Base-by-base conservation (phyloP, 2,797 vertebrate species). In the Amazona ochrocephala region DNA sequence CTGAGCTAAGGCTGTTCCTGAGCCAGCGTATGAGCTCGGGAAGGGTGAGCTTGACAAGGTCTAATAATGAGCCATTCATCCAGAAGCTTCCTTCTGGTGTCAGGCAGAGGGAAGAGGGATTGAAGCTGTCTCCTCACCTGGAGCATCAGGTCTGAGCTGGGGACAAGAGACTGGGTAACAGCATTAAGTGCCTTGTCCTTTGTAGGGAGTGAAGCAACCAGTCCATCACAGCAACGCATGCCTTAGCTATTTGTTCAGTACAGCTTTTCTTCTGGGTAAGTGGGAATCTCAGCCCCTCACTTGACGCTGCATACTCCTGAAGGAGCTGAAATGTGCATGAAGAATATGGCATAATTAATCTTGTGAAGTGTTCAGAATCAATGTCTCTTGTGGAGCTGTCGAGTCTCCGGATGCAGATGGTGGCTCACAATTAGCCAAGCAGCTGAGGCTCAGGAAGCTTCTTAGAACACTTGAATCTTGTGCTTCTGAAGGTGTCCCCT, bases 311-410 rank as follows among this genome's bases (percentile, higher is more conserved):
- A 0, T 54, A 1, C 74, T 92, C 89, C 87, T 6, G 32, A 71
- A 92, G 84, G 84, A 89, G 13, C 70, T 47, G 89, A 67, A 50
- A 65, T 20, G 11, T 6, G 6, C 34, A 1, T 42, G 23, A 67
- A 81, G 82, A 64, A 50, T 51, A 21, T 13, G 70, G 84, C 65
- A 39, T 90, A 88, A 96, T 95, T 93, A 79, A 67, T 96, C 73
- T 18, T 47, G 76, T 92, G 72, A 91, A 92, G 62, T 81, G 76
- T 24, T 88, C 32, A 13, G 78, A 95, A 91, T 96, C 95, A 86
- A 5, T 42, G 76, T 39, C 82, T 95, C 82, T 91, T 75, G 79
- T 90, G 9, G n/a, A 87, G 84, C 70, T 70, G 76, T 77, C 39
- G 27, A 51, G 66, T 58, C 70, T 94, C 87, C 7, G 19, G 91